Percentiles rank a stretch among this genome's conserved stretches.
These are phyloP conservation scores for Scartelaos histophorus DNA, from an alignment of 2,113 vertebrate species.

Conservation along the genomic window DNA sequence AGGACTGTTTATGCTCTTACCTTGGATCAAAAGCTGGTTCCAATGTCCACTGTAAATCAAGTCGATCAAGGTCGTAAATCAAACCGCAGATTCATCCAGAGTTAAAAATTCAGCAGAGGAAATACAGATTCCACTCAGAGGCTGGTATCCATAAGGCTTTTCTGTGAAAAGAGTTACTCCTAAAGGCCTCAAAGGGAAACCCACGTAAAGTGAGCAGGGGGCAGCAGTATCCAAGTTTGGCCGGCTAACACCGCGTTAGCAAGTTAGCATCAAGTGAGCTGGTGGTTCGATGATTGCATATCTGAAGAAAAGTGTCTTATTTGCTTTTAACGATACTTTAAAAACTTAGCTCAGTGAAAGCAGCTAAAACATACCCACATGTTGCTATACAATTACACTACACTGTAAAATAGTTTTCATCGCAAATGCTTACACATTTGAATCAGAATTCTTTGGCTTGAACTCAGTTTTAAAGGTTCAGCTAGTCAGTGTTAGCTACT, in stretches of 20 bases:
- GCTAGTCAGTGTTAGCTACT: slow-evolving; percentile 55
- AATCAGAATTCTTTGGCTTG: slow-evolving; percentile 59
- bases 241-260: slow-evolving; percentile 62
- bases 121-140: slow-evolving; percentile 28
- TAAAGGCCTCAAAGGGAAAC: slow-evolving; percentile 63
- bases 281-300: slow-evolving; percentile 58
- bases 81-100: slow-evolving; percentile 24
- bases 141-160: slow-evolving; percentile 33
- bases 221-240: slow-evolving; percentile 52
- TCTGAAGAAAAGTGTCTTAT: slow-evolving; percentile 39
- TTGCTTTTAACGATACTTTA: slow-evolving; percentile 4
- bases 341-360: background rate
- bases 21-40: slow-evolving; percentile 39
- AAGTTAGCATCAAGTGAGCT: slow-evolving; percentile 45
- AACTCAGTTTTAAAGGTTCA: slow-evolving; percentile 47
- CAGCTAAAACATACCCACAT: background rate
- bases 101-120: slow-evolving; percentile 22
- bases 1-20: slow-evolving; percentile 31
- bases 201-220: slow-evolving; percentile 46
- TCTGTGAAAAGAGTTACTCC: slow-evolving; percentile 22
- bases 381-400: slow-evolving; percentile 15
- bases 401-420: slow-evolving; percentile 42
- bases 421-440: slow-evolving; percentile 44
- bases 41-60: slow-evolving; percentile 41
- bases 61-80: slow-evolving; percentile 18